Conservation (phyloP, 2,113 vertebrate species). For the Sapayoa aenigma region DNA sequence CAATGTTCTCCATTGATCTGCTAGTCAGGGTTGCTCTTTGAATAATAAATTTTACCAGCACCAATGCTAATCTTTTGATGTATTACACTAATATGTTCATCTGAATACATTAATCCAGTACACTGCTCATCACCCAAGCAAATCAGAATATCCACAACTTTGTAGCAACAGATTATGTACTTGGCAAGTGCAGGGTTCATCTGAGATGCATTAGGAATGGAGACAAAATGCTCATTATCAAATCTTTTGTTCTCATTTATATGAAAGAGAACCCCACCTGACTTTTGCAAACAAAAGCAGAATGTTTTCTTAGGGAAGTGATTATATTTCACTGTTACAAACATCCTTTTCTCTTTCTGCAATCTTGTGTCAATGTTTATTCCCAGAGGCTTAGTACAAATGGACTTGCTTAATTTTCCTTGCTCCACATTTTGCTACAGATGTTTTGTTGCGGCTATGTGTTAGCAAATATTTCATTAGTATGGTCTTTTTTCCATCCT, state of each 20-base stretch:
- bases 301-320: not conserved
- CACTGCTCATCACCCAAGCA: not conserved
- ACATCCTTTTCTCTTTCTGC: not conserved
- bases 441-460: not conserved
- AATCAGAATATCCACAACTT: not conserved
- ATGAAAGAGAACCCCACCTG: not conserved
- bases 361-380: not conserved
- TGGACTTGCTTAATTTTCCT: not conserved
- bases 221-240: not conserved
- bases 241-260: not conserved
- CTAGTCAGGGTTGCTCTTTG: not conserved
- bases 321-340: not conserved
- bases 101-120: not conserved
- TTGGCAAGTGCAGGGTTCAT: not conserved
- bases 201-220: not conserved
- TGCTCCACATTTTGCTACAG: not conserved
- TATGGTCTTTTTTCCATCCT: not conserved
- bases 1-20: not conserved
- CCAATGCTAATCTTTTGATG: not conserved
- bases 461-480: not conserved
- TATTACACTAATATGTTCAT: not conserved
- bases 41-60: not conserved
- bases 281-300: conserved; percentile 1
- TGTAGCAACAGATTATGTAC: not conserved
- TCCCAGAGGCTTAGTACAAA: not conserved